Evolutionary conservation across 2,888 invertebrate genomes (phyloP).

Genomic region (Synergus japonicus): DNA sequence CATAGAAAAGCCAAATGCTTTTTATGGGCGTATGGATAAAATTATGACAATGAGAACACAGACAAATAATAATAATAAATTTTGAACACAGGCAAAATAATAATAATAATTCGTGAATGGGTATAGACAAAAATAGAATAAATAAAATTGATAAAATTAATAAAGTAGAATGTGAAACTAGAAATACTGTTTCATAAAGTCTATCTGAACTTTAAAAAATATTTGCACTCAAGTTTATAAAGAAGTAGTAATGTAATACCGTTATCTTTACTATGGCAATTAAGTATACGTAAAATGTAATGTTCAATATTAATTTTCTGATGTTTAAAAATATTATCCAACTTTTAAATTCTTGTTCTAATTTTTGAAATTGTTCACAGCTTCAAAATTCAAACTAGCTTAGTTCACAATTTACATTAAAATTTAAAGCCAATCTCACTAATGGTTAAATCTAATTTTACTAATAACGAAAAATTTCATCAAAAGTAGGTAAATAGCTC

Average conservation of each 20-base stretch:
- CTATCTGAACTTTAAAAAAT: background rate
- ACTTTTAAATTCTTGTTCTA: no score
- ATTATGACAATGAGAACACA: background rate
- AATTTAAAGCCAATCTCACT: background rate
- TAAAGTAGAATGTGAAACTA: background rate
- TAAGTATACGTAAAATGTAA: background rate
- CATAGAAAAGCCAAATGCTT: background rate
- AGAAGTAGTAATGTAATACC: no score
- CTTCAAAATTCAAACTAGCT: background rate
- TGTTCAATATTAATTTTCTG: background rate
- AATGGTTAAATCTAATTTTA: background rate
- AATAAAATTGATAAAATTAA: background rate
- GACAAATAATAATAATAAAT: constrained; percentile 8
- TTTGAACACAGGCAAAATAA: background rate
- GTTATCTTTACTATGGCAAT: background rate
- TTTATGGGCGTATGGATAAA: background rate
- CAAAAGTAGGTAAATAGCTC: constrained; percentile 6
- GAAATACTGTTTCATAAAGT: background rate
- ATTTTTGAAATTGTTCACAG: no score
- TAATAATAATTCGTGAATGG: constrained; percentile 13
- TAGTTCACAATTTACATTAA: background rate
- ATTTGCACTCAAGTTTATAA: background rate
- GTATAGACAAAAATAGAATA: background rate
- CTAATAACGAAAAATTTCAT: background rate
- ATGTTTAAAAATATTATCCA: no score